Evolutionary conservation across 2,888 invertebrate species (phyloP).

Genomic region (Apodemia zela): DNA sequence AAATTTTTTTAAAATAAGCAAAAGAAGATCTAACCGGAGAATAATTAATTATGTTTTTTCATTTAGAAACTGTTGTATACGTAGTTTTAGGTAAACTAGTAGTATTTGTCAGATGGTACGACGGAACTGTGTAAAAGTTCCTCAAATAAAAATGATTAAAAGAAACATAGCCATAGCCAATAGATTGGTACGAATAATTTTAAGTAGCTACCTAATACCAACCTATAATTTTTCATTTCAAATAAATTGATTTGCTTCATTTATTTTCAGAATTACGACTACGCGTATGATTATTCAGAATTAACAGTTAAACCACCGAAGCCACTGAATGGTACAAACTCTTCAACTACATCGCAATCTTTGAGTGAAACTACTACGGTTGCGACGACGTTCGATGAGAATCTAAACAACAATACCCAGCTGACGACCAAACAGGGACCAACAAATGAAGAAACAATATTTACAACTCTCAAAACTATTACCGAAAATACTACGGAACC

Average conservation of each 20-base stretch:
- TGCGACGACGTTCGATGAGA: conserved; percentile 30
- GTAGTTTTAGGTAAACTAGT: no score
- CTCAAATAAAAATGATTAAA: no score
- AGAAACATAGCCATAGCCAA: no score
- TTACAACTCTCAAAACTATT: conserved; percentile 34
- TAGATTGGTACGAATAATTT: no score
- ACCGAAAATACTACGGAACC: conserved; percentile 32
- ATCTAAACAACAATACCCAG: conserved; percentile 14
- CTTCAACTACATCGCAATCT: conserved; percentile 34
- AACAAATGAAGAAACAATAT: background rate
- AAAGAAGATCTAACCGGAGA: no score
- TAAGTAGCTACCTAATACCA: no score
- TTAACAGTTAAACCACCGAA: conserved; percentile 84
- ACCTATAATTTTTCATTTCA: no score
- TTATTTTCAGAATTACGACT: conserved; percentile 84
- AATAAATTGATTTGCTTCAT: background rate
- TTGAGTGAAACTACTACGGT: conserved; percentile 42
- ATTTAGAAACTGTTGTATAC: no score
- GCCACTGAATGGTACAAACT: conserved; percentile 53
- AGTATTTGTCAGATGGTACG: no score
- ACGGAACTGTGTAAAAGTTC: no score
- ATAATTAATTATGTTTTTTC: no score
- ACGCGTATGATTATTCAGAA: conserved; percentile 86
- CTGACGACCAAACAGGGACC: conserved; percentile 1
- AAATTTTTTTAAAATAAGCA: no score